These are phyloP conservation scores for Sphaeramia orbicularis DNA, from an alignment of 2,797 vertebrate genomes.

Conservation along the genomic window DNA sequence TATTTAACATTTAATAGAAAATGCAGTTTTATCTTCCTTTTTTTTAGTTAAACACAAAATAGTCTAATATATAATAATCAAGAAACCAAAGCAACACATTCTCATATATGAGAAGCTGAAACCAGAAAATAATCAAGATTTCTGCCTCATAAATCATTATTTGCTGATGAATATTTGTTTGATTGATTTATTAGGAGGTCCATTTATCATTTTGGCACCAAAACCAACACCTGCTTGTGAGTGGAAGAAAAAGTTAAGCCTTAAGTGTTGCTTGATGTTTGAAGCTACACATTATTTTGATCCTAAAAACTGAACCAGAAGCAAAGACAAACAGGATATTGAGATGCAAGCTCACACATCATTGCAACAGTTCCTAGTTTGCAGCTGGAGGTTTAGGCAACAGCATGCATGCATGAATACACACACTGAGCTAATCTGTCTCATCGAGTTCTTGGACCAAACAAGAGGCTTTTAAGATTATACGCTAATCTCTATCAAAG, in stretches of 20 bases:
- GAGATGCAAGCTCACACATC: neutral
- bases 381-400: slow-evolving; percentile 9
- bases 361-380: slow-evolving; percentile 44
- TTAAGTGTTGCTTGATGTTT: neutral
- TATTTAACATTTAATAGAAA: too few relatives aligned
- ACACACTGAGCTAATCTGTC: slow-evolving; percentile 16
- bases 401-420: slow-evolving; percentile 16
- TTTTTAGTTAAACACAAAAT: too few relatives aligned
- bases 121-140: too few relatives aligned
- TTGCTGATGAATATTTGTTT: too few relatives aligned
- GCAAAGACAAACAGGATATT: slow-evolving; percentile 27
- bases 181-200: too few relatives aligned
- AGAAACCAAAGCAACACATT: too few relatives aligned
- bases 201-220: too few relatives aligned
- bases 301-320: neutral
- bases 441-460: slow-evolving; percentile 31
- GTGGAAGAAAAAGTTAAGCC: neutral
- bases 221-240: too few relatives aligned
- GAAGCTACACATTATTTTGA: neutral
- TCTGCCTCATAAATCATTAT: too few relatives aligned
- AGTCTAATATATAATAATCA: too few relatives aligned
- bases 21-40: too few relatives aligned
- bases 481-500: slow-evolving; percentile 50
- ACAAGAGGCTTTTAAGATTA: slow-evolving; percentile 64
- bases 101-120: too few relatives aligned